Evolutionary conservation across 2,888 invertebrate genomes (phyloP).

Genomic region (Caenorhabditis imperialis): DNA sequence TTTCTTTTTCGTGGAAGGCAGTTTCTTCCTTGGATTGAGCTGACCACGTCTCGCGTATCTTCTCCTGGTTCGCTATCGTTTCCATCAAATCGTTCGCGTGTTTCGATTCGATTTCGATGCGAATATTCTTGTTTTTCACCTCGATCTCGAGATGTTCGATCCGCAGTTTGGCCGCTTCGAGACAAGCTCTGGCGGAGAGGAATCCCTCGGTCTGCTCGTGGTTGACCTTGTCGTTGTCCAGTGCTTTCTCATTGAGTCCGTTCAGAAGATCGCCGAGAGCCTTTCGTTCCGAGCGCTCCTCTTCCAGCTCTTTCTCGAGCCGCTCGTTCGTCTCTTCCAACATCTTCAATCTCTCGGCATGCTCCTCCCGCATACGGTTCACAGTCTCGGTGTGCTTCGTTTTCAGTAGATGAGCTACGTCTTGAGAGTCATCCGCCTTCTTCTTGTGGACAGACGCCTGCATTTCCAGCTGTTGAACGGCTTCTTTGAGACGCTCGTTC

Average conservation of each 20-base stretch:
- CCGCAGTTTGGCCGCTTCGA: slow-evolving; percentile 1
- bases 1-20: too few species aligned
- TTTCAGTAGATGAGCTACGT: not conserved
- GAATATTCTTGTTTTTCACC: too few species aligned
- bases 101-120: too few species aligned
- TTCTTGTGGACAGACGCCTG: not conserved
- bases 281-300: slow-evolving; percentile 5
- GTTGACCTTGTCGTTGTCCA: slow-evolving; percentile 1
- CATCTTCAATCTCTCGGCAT: slow-evolving; percentile 20
- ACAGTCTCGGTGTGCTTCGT: not conserved
- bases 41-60: too few species aligned
- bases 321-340: slow-evolving; percentile 7
- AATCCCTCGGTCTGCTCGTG: slow-evolving; percentile 17
- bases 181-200: not conserved
- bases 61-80: too few species aligned
- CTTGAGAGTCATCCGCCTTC: slow-evolving; percentile 16
- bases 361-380: slow-evolving; percentile 1
- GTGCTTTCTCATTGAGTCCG: slow-evolving; percentile 13
- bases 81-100: too few species aligned
- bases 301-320: slow-evolving; percentile 12
- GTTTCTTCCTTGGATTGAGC: too few species aligned
- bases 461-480: not conserved
- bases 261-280: not conserved
- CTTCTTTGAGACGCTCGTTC: slow-evolving; percentile 1
- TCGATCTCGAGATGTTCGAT: slow-evolving; percentile 17